A percentile compares a stretch with the other conserved stretches of the same genome.
Evolutionary conservation across 2,113 vertebrate genomes (phyloP).

Genomic region (Gorsachius goisagi): DNA sequence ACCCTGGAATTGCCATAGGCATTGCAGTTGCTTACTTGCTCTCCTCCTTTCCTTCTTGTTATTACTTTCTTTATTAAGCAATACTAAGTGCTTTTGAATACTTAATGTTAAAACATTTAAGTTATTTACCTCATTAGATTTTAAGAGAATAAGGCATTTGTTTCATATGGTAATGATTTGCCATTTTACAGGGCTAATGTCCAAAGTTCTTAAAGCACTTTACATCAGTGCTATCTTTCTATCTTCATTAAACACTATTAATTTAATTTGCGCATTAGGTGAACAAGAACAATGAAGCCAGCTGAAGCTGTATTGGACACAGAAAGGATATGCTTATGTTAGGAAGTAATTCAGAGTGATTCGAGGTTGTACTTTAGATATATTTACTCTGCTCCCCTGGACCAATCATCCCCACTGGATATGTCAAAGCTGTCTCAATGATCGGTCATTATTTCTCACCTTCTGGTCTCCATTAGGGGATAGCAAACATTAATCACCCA

Average conservation of each 20-base stretch:
- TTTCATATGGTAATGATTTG: background rate
- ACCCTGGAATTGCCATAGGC: background rate
- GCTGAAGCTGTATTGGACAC: background rate
- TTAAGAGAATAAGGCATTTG: background rate
- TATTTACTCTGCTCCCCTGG: background rate
- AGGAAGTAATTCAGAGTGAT: background rate
- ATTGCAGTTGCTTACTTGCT: background rate
- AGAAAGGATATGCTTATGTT: background rate
- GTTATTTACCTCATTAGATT: slow-evolving; percentile 34
- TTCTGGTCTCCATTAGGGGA: background rate
- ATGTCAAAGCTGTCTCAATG: background rate
- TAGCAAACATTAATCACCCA: background rate
- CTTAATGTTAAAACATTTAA: slow-evolving; percentile 4
- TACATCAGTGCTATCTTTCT: background rate
- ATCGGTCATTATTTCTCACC: background rate
- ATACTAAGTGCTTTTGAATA: slow-evolving; percentile 40
- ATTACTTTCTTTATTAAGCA: slow-evolving; percentile 38
- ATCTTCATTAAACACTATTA: background rate
- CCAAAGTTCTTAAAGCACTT: background rate
- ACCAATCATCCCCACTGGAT: background rate
- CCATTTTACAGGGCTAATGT: background rate
- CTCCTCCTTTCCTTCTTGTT: background rate
- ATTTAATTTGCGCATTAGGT: background rate
- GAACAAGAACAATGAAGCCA: background rate
- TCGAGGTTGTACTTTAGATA: background rate